Evolutionary conservation across 2,113 vertebrate genomes (phyloP).

Genomic region (Marmota flaviventris): DNA sequence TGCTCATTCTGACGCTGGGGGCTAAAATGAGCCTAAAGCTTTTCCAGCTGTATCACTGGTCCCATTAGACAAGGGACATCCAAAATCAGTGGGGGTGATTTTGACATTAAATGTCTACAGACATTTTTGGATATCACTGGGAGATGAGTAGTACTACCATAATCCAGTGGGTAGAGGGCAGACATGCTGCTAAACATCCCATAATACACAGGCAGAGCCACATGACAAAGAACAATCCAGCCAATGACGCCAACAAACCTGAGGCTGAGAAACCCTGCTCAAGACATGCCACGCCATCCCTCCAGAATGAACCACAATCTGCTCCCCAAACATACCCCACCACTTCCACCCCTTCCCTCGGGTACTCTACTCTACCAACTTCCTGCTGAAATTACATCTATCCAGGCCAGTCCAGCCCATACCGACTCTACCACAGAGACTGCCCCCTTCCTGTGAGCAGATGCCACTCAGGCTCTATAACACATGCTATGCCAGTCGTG

Average conservation of each 20-base stretch:
- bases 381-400: neutral
- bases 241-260: rapidly evolving
- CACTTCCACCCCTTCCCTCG: neutral
- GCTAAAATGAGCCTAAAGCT: neutral
- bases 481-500: rapidly evolving
- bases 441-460: neutral
- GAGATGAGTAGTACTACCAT: neutral
- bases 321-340: neutral
- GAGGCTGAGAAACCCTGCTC: neutral
- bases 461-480: neutral
- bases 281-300: neutral
- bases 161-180: neutral
- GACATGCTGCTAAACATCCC: neutral
- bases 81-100: neutral
- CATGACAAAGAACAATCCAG: neutral
- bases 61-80: neutral
- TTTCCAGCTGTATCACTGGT: neutral
- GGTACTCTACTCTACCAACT: neutral
- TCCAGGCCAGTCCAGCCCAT: neutral
- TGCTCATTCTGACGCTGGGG: neutral
- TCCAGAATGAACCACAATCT: neutral
- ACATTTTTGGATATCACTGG: neutral
- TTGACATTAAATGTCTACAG: neutral
- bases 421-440: neutral
- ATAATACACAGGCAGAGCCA: neutral